A percentile compares a stretch with the other conserved stretches of the same genome.
Conservation (phyloP, 2,113 vertebrate species). For the Orthonyx spaldingii region DNA sequence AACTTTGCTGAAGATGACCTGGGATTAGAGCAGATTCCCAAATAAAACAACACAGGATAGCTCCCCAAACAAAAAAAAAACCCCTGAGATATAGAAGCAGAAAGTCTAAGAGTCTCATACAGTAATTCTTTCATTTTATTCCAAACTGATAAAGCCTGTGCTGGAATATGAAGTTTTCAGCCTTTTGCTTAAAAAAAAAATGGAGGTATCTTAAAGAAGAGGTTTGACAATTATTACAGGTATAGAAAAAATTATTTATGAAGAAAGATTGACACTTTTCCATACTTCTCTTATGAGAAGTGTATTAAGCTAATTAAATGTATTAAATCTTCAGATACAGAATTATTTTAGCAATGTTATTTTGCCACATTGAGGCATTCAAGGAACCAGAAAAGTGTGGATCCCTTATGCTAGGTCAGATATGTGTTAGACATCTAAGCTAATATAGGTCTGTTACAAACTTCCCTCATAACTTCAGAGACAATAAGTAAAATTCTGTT, state of each 20-base stretch:
- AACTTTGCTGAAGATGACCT: background rate
- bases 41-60: background rate
- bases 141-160: background rate
- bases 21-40: background rate
- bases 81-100: background rate
- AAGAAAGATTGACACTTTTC: background rate
- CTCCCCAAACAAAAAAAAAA: background rate
- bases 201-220: background rate
- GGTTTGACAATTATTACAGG: background rate
- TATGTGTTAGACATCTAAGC: background rate
- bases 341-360: background rate
- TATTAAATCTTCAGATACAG: background rate
- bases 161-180: background rate
- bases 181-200: background rate
- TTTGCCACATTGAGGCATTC: background rate
- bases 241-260: background rate
- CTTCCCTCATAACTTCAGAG: background rate
- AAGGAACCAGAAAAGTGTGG: background rate
- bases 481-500: background rate
- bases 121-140: background rate
- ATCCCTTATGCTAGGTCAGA: background rate
- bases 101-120: background rate
- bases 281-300: background rate
- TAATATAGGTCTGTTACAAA: background rate
- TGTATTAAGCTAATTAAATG: background rate